phyloP scores from a whole-genome alignment of 2,113 vertebrate species.

The Podocnemis expansa region DNA sequence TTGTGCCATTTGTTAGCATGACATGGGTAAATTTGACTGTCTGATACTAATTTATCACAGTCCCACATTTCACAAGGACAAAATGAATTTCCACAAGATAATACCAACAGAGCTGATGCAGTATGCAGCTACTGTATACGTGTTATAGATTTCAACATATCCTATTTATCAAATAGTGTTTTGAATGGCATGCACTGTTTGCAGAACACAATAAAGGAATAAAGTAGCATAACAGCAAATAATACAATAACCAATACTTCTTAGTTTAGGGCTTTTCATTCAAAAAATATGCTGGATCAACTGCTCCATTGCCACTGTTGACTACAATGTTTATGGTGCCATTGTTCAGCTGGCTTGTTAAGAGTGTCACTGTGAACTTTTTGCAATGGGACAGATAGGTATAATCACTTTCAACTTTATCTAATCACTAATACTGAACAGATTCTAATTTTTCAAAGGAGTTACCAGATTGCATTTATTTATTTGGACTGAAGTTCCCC shows the following conservation, averaged over 20 bases:
- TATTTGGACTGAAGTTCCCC: neutral
- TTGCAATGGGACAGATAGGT: neutral
- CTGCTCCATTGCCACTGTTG: neutral
- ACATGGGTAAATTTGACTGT: constrained; percentile 34
- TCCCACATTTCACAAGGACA: neutral
- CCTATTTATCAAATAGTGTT: neutral
- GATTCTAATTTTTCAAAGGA: neutral
- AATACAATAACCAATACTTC: neutral
- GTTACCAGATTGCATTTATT: neutral
- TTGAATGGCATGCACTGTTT: neutral
- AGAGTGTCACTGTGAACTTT: neutral
- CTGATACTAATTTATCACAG: constrained; percentile 41
- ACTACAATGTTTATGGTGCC: neutral
- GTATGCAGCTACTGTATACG: neutral
- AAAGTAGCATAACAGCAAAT: neutral
- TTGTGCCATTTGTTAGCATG: constrained; percentile 45
- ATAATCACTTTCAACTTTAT: neutral
- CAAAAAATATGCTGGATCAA: neutral
- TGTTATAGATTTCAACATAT: neutral
- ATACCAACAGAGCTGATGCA: neutral
- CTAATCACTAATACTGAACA: neutral
- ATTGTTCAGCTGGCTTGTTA: neutral
- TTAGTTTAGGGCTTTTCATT: neutral
- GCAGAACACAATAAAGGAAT: neutral
- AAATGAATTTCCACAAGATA: constrained; percentile 14